These are phyloP conservation scores for Panopea generosa DNA, from an alignment of 2,888 invertebrate genomes.

Conservation along the genomic window DNA sequence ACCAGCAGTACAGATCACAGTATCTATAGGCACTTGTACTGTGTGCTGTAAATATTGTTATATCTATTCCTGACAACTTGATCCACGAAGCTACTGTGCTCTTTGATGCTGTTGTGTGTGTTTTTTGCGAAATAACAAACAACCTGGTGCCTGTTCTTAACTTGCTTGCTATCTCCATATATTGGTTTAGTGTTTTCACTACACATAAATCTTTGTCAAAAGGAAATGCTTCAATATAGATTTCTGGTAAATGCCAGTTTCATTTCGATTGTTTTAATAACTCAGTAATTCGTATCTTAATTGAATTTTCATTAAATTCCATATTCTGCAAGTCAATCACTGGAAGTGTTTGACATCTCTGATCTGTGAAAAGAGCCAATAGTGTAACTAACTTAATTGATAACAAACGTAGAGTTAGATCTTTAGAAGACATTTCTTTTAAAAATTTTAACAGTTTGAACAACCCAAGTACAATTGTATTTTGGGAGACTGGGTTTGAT, in stretches of 20 bases:
- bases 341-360: slow-evolving; percentile 6
- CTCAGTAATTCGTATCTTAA: not conserved
- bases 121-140: no score
- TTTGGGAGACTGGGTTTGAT: slow-evolving; percentile 2
- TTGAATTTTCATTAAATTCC: not conserved
- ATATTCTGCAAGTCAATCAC: not conserved
- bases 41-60: slow-evolving; percentile 7
- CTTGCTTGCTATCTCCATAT: no score
- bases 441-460: not conserved
- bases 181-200: slow-evolving; percentile 4
- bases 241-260: not conserved
- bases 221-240: not conserved
- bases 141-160: not conserved
- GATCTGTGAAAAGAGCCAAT: slow-evolving; percentile 6
- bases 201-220: slow-evolving; percentile 7
- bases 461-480: slow-evolving; percentile 12
- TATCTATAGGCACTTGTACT: slow-evolving; percentile 2
- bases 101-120: slow-evolving; percentile 6
- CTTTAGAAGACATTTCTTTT: not conserved
- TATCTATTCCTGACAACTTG: slow-evolving; percentile 17
- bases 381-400: slow-evolving; percentile 8
- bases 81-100: slow-evolving; percentile 16
- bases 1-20: not conserved
- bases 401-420: slow-evolving; percentile 10
- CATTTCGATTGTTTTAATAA: slow-evolving; percentile 3